A percentile compares a stretch with the other conserved stretches of the same genome.
Conservation (phyloP, 2,888 invertebrate species). For the Drosophila mayaguana region DNA sequence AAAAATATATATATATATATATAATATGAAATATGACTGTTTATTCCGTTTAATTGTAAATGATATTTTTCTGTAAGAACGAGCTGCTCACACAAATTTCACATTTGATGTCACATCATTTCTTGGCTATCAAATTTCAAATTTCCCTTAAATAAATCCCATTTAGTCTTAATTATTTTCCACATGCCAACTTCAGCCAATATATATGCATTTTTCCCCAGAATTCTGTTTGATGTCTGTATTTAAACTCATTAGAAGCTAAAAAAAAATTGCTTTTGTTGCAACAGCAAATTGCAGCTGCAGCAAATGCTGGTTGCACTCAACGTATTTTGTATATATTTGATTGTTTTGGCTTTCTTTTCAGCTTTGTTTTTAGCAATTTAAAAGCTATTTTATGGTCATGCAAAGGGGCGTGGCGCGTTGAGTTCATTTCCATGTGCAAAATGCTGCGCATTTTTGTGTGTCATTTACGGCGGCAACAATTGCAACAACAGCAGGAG, state of each 20-base stretch:
- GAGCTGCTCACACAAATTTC: background rate
- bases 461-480: slow-evolving; percentile 58
- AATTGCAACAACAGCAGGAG: slow-evolving; percentile 17
- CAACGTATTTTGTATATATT: background rate
- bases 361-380: slow-evolving; percentile 26
- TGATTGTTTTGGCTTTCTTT: background rate
- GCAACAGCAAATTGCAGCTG: slow-evolving; percentile 33
- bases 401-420: slow-evolving; percentile 47
- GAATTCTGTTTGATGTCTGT: slow-evolving; percentile 39
- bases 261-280: slow-evolving; percentile 8
- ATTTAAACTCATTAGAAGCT: slow-evolving; percentile 53
- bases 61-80: no score
- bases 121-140: background rate
- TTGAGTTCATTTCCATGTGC: slow-evolving; percentile 67
- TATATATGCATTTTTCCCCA: slow-evolving; percentile 19
- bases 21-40: background rate
- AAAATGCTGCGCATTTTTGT: slow-evolving; percentile 67
- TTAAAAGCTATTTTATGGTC: slow-evolving; percentile 51
- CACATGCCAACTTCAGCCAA: slow-evolving; percentile 13
- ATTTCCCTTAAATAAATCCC: background rate
- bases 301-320: slow-evolving; percentile 29
- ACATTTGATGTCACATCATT: background rate
- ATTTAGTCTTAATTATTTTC: background rate
- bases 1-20: background rate
- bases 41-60: no score